Evolutionary conservation across 2,888 invertebrate genomes (phyloP), one percentile per base, ranked within the genome.

Genomic region (Amiota minor): DNA sequence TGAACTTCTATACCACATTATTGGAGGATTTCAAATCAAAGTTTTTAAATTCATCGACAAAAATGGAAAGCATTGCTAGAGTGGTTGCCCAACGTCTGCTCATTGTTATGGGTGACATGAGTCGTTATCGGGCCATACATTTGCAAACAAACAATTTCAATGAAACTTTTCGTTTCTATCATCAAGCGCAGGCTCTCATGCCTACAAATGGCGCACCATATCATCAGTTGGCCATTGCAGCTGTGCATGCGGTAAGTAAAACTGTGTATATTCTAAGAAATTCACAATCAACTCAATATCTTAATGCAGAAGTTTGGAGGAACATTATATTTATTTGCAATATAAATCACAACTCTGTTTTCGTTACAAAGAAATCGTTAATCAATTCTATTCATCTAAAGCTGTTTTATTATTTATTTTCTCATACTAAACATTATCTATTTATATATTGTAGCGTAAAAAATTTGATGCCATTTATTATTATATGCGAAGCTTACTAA

Each of bases 391-490:
- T n/a, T n/a, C n/a, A n/a, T n/a, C n/a, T n/a, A n/a, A n/a, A n/a
- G n/a, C n/a, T n/a, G n/a, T n/a, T n/a, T 72, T 3, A 55, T 2
- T 46, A n/a, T 0, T 16, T 1, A 35, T 8, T 16, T 69, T 50
- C 61, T 9, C 23, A 35, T 35, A 35, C 0, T 35, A 35, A 35
- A 35, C 4, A 9, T 45, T 47, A 64, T 72, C 67, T 68, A 53
- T 72, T 69, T 68, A 53, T 64, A 70, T 47, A 59, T 73, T 76
- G 76, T 91, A 98, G 97, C 94, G 95, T 90, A 93, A 97, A 86
- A 97, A 96, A 91, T 91, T 98, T 79, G 98, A 98, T 90, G 97
- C 98, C n/a, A 96, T 98, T 9, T 98, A 98, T 90, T 98, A 96
- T 90, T 98, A 97, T 88, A 97, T 97, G 95, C 93, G 98, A 83